Conservation (phyloP, 2,113 vertebrate genomes). For the Mesocricetus auratus region DNA sequence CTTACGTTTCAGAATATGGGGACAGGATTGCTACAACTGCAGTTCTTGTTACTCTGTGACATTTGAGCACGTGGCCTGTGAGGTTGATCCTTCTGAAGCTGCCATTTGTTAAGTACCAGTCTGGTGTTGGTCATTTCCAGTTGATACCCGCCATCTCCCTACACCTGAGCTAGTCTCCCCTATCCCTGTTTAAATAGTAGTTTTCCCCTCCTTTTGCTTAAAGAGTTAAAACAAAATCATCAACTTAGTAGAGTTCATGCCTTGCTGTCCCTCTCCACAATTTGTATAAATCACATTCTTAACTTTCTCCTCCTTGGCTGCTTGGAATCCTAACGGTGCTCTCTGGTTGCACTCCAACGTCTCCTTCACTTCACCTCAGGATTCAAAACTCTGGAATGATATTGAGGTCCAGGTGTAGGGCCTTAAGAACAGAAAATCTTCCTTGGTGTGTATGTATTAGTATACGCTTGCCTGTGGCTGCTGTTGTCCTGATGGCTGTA, state of each 20-base stretch:
- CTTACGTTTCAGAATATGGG: not conserved
- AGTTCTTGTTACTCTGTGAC: not conserved
- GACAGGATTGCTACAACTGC: not conserved
- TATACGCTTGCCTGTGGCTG: not conserved
- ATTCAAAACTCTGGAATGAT: not conserved
- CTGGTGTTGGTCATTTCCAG: not conserved
- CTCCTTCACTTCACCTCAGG: not conserved
- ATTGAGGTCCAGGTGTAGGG: not conserved
- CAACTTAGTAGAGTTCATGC: not conserved
- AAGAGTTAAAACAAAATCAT: not conserved
- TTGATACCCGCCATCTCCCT: not conserved
- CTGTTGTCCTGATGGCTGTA: not conserved
- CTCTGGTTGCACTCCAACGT: too few relatives aligned
- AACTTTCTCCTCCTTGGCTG: not conserved
- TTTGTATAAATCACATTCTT: not conserved
- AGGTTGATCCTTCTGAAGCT: not conserved
- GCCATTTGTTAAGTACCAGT: not conserved
- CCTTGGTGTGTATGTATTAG: not conserved
- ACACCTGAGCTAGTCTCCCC: not conserved
- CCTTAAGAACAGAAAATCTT: not conserved
- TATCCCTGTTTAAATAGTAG: not conserved
- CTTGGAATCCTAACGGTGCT: not conserved
- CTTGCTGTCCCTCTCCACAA: not conserved
- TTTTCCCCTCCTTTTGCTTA: not conserved
- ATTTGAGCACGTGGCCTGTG: not conserved